Evolutionary conservation across 2,888 invertebrate species (phyloP).

Genomic region (Cabera pusaria): DNA sequence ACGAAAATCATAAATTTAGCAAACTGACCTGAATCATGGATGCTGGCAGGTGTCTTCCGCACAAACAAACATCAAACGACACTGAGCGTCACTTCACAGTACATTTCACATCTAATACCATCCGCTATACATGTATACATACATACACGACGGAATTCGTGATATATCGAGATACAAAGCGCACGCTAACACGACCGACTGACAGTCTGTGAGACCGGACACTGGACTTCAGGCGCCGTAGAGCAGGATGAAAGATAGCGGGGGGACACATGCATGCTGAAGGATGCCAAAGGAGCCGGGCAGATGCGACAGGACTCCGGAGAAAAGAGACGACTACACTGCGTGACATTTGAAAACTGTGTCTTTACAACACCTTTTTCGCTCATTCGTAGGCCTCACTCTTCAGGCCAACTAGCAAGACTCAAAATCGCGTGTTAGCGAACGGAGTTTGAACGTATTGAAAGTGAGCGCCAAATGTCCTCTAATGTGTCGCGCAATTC

Average conservation of each 20-base stretch:
- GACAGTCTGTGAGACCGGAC: conserved; percentile 74
- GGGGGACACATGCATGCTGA: conserved; percentile 73
- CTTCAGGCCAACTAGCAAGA: conserved; percentile 28
- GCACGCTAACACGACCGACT: conserved; percentile 70
- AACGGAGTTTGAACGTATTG: conserved; percentile 47
- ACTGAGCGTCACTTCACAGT: conserved; percentile 74
- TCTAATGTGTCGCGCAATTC: conserved; percentile 80
- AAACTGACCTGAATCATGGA: conserved; percentile 80
- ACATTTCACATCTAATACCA: conserved; percentile 74
- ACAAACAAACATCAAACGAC: conserved; percentile 67
- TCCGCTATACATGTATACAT: conserved; percentile 51
- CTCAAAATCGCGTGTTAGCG: conserved; percentile 30
- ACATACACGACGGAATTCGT: conserved; percentile 54
- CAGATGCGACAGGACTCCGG: conserved; percentile 81
- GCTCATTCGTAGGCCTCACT: conserved; percentile 29
- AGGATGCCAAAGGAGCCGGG: conserved; percentile 80
- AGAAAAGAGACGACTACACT: conserved; percentile 82
- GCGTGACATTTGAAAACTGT: conserved; percentile 82
- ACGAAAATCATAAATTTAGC: conserved; percentile 30
- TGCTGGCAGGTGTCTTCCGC: conserved; percentile 57
- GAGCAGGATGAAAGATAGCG: conserved; percentile 81
- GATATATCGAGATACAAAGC: conserved; percentile 46
- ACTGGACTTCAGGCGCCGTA: conserved; percentile 73
- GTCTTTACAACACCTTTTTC: conserved; percentile 73
- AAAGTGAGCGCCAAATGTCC: conserved; percentile 54